These are phyloP conservation scores for Ophioninae sp. DNA, from an alignment of 2,888 invertebrate species.

Conservation along the genomic window DNA sequence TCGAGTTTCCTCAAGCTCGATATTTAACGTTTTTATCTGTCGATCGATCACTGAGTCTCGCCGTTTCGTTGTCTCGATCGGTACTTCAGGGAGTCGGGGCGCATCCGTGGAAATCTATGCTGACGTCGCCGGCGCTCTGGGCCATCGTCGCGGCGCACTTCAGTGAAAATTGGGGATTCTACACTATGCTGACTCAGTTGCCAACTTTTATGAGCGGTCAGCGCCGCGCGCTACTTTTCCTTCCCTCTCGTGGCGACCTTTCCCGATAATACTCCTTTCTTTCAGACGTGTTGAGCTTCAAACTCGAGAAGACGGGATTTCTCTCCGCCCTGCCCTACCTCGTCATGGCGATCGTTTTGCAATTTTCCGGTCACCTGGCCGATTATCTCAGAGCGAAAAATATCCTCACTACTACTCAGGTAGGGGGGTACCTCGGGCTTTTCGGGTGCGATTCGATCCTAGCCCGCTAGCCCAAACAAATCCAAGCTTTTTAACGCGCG, in stretches of 20 bases:
- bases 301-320: slow-evolving; percentile 90
- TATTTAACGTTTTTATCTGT: neutral
- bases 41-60: too few species aligned
- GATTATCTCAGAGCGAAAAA: slow-evolving; percentile 88
- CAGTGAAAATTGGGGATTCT: slow-evolving; percentile 95
- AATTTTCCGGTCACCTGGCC: slow-evolving; percentile 91
- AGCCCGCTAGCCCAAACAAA: too few species aligned
- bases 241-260: neutral
- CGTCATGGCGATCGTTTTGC: slow-evolving; percentile 91
- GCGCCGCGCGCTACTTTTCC: neutral
- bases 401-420: slow-evolving; percentile 88
- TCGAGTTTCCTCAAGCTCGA: neutral
- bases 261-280: slow-evolving; percentile 18
- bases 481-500: too few species aligned
- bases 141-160: slow-evolving; percentile 92
- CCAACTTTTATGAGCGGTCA: slow-evolving; percentile 92
- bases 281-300: slow-evolving; percentile 88
- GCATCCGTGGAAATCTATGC: slow-evolving; percentile 90
- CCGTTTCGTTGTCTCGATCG: too few species aligned
- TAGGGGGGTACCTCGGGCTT: slow-evolving; percentile 73
- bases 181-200: slow-evolving; percentile 90
- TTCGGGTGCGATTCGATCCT: neutral
- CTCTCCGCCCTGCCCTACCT: slow-evolving; percentile 94
- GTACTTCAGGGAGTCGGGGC: slow-evolving; percentile 79
- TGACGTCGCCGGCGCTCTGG: slow-evolving; percentile 90